phyloP scores from a whole-genome alignment of 2,888 invertebrate genomes.

The Pristionchus exspectatus region DNA sequence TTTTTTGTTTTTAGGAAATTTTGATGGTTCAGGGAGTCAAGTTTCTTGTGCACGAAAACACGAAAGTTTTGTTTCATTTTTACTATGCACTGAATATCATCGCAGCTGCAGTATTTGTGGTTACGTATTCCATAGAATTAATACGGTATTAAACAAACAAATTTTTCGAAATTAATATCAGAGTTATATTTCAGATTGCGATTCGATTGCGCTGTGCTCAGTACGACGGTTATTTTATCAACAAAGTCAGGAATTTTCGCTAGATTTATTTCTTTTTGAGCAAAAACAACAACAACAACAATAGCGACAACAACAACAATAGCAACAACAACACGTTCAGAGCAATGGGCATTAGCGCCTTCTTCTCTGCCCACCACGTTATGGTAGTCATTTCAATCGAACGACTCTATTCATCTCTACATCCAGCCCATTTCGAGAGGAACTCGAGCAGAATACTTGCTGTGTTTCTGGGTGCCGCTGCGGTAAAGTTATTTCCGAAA shows the following conservation, averaged over 20 bases:
- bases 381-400: background rate
- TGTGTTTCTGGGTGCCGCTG: too few relatives aligned
- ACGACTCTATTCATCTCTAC: background rate
- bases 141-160: background rate
- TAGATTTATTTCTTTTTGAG: too few relatives aligned
- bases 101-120: background rate
- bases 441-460: too few relatives aligned
- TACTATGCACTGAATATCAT: background rate
- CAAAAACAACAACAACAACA: background rate
- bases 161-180: background rate
- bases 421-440: background rate
- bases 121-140: background rate
- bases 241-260: background rate
- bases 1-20: background rate
- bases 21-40: background rate
- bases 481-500: too few relatives aligned
- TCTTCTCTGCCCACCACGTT: background rate
- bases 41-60: background rate
- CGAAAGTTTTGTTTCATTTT: background rate
- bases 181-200: background rate
- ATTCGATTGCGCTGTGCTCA: background rate
- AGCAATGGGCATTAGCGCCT: background rate
- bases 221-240: background rate
- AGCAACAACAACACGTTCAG: too few relatives aligned
- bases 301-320: too few relatives aligned